Percentiles rank a stretch among this genome's conserved stretches.
These are phyloP conservation scores for Seira musarum DNA, from an alignment of 2,888 invertebrate genomes.

Conservation along the genomic window DNA sequence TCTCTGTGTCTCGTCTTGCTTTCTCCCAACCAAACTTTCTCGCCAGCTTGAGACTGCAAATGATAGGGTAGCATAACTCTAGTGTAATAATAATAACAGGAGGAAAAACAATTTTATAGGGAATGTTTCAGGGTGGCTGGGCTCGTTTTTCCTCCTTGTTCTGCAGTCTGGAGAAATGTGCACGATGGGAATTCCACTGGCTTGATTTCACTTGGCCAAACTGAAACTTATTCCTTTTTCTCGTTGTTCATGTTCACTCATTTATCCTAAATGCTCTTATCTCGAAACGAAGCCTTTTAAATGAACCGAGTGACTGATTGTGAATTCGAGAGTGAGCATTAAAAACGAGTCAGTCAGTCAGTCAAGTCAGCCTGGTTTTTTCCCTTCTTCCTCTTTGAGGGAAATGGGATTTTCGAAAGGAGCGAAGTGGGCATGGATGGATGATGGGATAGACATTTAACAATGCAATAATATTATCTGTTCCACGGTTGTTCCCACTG, in stretches of 20 bases:
- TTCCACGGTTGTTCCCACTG: too few species aligned
- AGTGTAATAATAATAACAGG: neutral
- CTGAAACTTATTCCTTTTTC: neutral
- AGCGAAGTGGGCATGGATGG: too few species aligned
- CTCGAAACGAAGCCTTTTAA: neutral
- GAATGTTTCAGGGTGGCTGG: neutral
- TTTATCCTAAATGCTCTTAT: constrained; percentile 5
- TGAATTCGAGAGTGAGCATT: neutral
- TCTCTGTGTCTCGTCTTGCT: neutral
- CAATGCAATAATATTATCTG: too few species aligned
- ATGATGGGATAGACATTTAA: too few species aligned
- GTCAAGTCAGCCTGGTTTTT: too few species aligned
- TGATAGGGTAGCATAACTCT: neutral
- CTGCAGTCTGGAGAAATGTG: constrained; percentile 19
- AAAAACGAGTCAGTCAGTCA: neutral
- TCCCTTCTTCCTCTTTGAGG: too few species aligned
- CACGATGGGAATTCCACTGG: constrained; percentile 44
- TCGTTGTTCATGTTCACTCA: neutral
- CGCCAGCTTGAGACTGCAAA: neutral
- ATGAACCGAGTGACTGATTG: constrained; percentile 9
- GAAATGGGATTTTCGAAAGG: too few species aligned
- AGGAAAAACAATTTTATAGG: neutral
- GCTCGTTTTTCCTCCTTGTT: neutral
- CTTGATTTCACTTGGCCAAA: constrained; percentile 9
- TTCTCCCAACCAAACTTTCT: neutral